Percentiles rank a stretch among this genome's conserved stretches.
phyloP scores from a whole-genome alignment of 1,140 invertebrate species.

The Akabosia matsudoensis region DNA sequence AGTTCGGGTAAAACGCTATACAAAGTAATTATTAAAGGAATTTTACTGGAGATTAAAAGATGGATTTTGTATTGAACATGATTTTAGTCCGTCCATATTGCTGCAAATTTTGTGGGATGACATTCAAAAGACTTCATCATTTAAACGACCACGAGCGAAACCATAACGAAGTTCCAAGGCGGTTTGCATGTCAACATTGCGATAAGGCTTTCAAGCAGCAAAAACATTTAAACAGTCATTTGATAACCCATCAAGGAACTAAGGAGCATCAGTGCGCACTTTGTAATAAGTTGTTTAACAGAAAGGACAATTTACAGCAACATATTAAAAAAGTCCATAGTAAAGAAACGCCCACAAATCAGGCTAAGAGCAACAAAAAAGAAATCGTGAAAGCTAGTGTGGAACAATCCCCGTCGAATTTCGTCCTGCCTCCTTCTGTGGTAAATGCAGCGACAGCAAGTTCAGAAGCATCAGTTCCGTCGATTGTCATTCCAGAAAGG shows the following conservation, averaged over 20 bases:
- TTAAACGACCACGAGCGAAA: slow-evolving; percentile 22
- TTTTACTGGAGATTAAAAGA: background rate
- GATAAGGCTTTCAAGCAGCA: background rate
- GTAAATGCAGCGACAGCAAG: too few relatives aligned
- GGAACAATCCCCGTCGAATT: too few relatives aligned
- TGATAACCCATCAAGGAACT: background rate
- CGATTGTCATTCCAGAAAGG: too few relatives aligned
- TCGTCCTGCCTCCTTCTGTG: too few relatives aligned
- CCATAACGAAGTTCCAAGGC: background rate
- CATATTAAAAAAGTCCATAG: slow-evolving; percentile 14
- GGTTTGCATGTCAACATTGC: background rate
- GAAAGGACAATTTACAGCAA: slow-evolving; percentile 12
- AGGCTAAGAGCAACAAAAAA: background rate
- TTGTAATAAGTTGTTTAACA: background rate
- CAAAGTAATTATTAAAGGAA: background rate
- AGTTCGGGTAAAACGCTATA: background rate
- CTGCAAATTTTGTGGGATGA: slow-evolving; percentile 2
- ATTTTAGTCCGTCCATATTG: slow-evolving; percentile 7
- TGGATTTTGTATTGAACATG: background rate
- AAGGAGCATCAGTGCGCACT: slow-evolving; percentile 12
- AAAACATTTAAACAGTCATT: slow-evolving; percentile 13
- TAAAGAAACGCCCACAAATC: background rate
- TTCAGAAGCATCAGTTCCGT: too few relatives aligned
- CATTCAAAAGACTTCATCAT: slow-evolving; percentile 20
- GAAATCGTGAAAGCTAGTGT: background rate